Evolutionary conservation across 2,113 vertebrate species (phyloP).

Genomic region (Chaetodon trifascialis): DNA sequence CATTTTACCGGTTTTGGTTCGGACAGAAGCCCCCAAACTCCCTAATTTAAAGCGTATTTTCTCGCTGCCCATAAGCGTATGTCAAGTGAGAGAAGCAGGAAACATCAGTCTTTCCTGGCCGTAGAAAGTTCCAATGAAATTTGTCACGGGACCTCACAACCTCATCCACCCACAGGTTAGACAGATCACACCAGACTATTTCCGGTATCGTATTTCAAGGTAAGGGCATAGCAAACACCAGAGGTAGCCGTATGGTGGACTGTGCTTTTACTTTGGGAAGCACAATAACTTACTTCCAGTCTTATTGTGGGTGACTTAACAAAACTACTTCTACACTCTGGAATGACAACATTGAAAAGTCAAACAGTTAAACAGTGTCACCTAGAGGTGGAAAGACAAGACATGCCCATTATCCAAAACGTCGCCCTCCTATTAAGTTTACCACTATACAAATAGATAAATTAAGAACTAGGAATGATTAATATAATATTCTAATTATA

Average conservation of each 20-base stretch:
- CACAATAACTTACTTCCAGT: neutral
- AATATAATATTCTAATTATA: neutral
- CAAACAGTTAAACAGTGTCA: slow-evolving; percentile 53
- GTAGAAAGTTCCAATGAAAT: slow-evolving; percentile 80
- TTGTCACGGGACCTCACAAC: slow-evolving; percentile 82
- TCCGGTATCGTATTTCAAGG: slow-evolving; percentile 57
- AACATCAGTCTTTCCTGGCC: slow-evolving; percentile 67
- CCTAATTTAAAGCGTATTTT: neutral
- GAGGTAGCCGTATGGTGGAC: no score
- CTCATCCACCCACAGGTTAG: accelerated
- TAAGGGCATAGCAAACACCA: neutral
- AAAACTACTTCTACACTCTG: neutral
- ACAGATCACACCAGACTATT: accelerated
- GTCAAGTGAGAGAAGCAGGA: slow-evolving; percentile 65
- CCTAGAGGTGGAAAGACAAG: slow-evolving; percentile 49
- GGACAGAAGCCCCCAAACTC: neutral
- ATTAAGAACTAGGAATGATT: neutral
- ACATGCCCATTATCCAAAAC: neutral
- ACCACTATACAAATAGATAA: neutral
- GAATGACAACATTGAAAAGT: slow-evolving; percentile 40
- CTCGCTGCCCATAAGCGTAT: neutral
- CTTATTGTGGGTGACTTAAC: neutral
- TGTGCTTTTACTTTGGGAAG: slow-evolving; percentile 20
- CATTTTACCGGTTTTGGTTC: neutral
- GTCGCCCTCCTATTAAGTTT: neutral